Evolutionary conservation across 2,797 vertebrate genomes (phyloP).

Genomic region (Chrosomus eos): DNA sequence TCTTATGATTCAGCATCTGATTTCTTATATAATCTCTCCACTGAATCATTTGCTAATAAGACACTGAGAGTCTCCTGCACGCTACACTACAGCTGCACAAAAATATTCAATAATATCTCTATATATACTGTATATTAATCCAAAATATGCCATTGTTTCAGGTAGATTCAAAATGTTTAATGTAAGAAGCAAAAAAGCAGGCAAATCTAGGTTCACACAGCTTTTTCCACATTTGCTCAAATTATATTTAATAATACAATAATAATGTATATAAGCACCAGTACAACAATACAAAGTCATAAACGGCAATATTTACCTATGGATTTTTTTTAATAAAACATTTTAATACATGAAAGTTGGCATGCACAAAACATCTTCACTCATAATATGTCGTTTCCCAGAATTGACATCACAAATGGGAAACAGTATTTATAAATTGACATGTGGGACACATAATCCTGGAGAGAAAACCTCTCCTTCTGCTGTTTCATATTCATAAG

Average conservation of each 20-base stretch:
- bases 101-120: not conserved
- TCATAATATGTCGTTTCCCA: constrained; percentile 41
- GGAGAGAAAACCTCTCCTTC: not conserved
- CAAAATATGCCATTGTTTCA: not conserved
- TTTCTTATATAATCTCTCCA: constrained; percentile 53
- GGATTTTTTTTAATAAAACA: not conserved
- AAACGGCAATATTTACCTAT: not conserved
- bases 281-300: not conserved
- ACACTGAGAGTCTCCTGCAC: constrained; percentile 1
- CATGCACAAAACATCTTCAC: constrained; percentile 47
- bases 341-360: not conserved
- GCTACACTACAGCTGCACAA: constrained; percentile 21
- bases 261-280: not conserved
- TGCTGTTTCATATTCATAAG: constrained; percentile 24
- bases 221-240: not conserved
- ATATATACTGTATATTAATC: too few relatives aligned
- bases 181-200: not conserved
- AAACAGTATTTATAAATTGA: constrained; percentile 70
- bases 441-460: constrained; percentile 60
- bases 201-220: too few relatives aligned
- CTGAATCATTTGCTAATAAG: constrained; percentile 45
- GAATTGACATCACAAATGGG: constrained; percentile 35
- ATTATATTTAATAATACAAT: not conserved
- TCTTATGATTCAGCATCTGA: constrained; percentile 43
- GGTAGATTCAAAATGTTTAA: not conserved